A percentile compares a stretch with the other conserved stretches of the same genome.
These are phyloP conservation scores for Papilio elwesi DNA, from an alignment of 2,888 invertebrate species.

Conservation along the genomic window DNA sequence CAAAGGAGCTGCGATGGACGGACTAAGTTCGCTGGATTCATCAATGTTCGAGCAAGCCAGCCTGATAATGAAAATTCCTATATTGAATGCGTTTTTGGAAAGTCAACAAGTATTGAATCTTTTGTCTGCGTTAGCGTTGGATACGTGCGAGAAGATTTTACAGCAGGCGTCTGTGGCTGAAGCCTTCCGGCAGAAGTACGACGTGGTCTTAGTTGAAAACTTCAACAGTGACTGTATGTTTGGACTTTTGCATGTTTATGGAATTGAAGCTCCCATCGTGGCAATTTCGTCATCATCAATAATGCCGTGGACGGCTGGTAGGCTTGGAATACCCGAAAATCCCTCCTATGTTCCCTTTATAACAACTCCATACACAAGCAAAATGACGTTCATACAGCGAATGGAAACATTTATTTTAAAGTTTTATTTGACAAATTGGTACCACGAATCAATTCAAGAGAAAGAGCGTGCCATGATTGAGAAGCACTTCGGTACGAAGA, in stretches of 20 bases:
- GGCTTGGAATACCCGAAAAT: conserved; percentile 62
- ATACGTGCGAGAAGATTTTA: conserved; percentile 49
- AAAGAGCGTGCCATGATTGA: conserved; percentile 72
- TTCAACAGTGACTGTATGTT: conserved; percentile 83
- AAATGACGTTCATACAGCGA: conserved; percentile 70
- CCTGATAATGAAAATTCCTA: conserved; percentile 37
- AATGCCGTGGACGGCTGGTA: conserved; percentile 71
- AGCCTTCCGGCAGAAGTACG: conserved; percentile 65
- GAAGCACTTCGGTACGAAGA: conserved; percentile 71
- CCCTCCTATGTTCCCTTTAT: conserved; percentile 72
- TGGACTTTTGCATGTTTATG: conserved; percentile 75
- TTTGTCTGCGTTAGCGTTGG: conserved; percentile 44
- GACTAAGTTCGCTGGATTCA: conserved; percentile 46
- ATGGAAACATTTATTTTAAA: conserved; percentile 47
- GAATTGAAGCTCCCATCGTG: conserved; percentile 71
- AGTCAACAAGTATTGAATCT: conserved; percentile 39
- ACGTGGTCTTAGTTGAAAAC: conserved; percentile 79
- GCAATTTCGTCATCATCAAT: conserved; percentile 75
- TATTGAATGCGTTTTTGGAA: conserved; percentile 43
- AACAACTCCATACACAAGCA: conserved; percentile 65
- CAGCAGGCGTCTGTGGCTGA: conserved; percentile 47
- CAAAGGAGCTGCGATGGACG: conserved; percentile 45
- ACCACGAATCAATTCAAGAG: conserved; percentile 59
- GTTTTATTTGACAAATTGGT: conserved; percentile 45
- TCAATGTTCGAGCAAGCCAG: conserved; percentile 40